Evolutionary conservation across 2,888 invertebrate species (phyloP).

Genomic region (Macaria notata): DNA sequence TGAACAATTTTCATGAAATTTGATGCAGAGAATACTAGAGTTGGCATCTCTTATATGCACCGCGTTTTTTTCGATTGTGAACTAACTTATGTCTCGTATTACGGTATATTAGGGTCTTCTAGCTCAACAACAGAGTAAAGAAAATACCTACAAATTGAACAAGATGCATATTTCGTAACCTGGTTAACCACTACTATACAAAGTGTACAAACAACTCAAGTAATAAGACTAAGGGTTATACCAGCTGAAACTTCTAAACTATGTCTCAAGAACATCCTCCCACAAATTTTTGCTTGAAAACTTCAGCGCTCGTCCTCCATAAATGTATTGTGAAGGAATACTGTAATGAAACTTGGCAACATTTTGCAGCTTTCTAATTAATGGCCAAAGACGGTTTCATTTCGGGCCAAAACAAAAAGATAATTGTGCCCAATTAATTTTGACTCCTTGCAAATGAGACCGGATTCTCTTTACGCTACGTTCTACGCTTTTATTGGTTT

Average conservation of each 20-base stretch:
- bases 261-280: slow-evolving; percentile 39
- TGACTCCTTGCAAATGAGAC: slow-evolving; percentile 68
- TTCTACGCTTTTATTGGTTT: slow-evolving; percentile 61
- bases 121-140: too few species aligned
- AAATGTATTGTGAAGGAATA: slow-evolving; percentile 46
- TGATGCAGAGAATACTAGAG: too few species aligned
- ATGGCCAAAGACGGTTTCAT: slow-evolving; percentile 61
- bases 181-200: too few species aligned
- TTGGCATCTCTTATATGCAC: too few species aligned
- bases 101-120: too few species aligned
- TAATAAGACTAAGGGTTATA: too few species aligned
- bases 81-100: too few species aligned
- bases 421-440: slow-evolving; percentile 78
- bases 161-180: too few species aligned
- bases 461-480: slow-evolving; percentile 48
- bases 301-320: slow-evolving; percentile 40
- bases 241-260: slow-evolving; percentile 4
- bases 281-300: slow-evolving; percentile 47
- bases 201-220: too few species aligned
- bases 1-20: too few species aligned
- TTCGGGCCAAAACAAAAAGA: slow-evolving; percentile 71
- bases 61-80: too few species aligned
- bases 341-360: slow-evolving; percentile 50
- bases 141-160: too few species aligned
- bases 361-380: slow-evolving; percentile 63